Evolutionary conservation across 2,888 invertebrate species (phyloP).

Genomic region (Plagodis pulveraria): DNA sequence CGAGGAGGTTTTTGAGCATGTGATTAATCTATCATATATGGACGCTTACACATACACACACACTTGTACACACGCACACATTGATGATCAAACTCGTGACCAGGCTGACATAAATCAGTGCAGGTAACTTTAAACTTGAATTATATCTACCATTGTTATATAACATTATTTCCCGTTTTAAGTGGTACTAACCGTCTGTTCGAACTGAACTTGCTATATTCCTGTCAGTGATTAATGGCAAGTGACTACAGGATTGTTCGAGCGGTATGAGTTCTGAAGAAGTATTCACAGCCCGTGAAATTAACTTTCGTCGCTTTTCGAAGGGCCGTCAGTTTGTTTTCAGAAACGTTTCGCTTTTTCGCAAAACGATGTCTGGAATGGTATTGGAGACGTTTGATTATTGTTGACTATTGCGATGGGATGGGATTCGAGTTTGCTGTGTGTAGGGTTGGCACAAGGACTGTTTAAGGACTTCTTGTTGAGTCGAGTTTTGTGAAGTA

Average conservation of each 20-base stretch:
- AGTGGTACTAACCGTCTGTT: constrained; percentile 19
- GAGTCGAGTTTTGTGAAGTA: no score
- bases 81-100: no score
- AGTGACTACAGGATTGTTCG: constrained; percentile 73
- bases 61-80: no score
- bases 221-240: constrained; percentile 75
- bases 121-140: no score
- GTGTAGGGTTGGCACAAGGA: not conserved
- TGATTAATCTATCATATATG: no score
- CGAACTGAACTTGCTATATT: constrained; percentile 62
- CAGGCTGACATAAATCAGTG: no score
- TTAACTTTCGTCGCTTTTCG: constrained; percentile 78
- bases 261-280: constrained; percentile 77
- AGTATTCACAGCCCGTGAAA: constrained; percentile 81
- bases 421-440: constrained; percentile 31
- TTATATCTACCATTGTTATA: no score
- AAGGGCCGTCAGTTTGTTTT: constrained; percentile 73
- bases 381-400: constrained; percentile 60
- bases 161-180: constrained; percentile 27
- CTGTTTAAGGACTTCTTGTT: no score
- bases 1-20: no score
- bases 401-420: constrained; percentile 34
- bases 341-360: constrained; percentile 62
- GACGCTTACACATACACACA: no score
- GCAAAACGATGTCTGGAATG: constrained; percentile 50